A percentile compares a stretch with the other conserved stretches of the same genome.
Conservation (phyloP, 2,888 invertebrate species). For the Agrotis exclamationis region DNA sequence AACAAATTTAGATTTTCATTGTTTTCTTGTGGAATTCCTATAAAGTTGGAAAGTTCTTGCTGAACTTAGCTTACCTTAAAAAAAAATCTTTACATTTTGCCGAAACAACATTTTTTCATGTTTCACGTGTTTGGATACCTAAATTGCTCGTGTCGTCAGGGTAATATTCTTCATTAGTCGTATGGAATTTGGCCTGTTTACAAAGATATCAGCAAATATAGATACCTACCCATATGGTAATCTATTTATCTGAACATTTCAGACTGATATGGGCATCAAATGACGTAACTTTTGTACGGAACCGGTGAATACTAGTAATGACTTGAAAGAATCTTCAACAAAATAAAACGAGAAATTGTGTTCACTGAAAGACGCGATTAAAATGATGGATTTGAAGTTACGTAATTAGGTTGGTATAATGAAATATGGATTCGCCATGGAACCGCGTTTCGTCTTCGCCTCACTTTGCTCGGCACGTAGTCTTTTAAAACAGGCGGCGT, state of each 20-base stretch:
- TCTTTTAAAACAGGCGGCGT: slow-evolving; percentile 12
- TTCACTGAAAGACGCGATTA: slow-evolving; percentile 30
- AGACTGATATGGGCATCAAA: slow-evolving; percentile 34
- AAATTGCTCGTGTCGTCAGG: slow-evolving; percentile 1
- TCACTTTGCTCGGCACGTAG: background rate
- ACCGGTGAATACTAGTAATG: slow-evolving; percentile 24
- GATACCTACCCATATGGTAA: slow-evolving; percentile 45
- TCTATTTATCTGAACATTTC: slow-evolving; percentile 51
- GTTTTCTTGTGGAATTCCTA: slow-evolving; percentile 8
- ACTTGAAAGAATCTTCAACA: slow-evolving; percentile 32
- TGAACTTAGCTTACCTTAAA: background rate
- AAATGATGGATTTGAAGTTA: slow-evolving; percentile 36
- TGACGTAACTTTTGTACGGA: slow-evolving; percentile 24
- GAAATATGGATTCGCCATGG: slow-evolving; percentile 44
- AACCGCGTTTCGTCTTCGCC: slow-evolving; percentile 29
- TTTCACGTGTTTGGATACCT: background rate
- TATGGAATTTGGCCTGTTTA: slow-evolving; percentile 46
- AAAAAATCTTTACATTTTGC: slow-evolving; percentile 18
- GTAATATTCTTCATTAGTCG: slow-evolving; percentile 28
- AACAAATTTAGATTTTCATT: background rate
- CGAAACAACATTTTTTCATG: background rate
- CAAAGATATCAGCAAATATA: slow-evolving; percentile 37
- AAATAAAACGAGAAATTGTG: slow-evolving; percentile 27
- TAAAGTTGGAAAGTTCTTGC: background rate
- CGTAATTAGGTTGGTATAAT: slow-evolving; percentile 37